These are phyloP conservation scores for Lottia scabra DNA, from an alignment of 2,888 invertebrate species.

Conservation along the genomic window DNA sequence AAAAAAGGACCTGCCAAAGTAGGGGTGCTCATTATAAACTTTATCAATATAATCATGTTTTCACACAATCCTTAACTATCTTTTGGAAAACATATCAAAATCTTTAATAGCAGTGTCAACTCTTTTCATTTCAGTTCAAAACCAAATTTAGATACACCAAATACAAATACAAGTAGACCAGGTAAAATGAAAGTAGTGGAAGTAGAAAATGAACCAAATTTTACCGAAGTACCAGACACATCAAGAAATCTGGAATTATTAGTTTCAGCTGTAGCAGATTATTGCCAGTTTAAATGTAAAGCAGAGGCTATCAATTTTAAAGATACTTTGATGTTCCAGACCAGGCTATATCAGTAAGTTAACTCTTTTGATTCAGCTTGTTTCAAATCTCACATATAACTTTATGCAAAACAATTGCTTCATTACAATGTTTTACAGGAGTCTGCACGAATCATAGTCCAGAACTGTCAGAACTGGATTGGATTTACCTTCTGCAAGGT, in stretches of 20 bases:
- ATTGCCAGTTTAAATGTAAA: conserved; percentile 63
- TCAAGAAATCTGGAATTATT: conserved; percentile 60
- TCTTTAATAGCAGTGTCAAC: background rate
- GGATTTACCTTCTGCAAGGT: too few species aligned
- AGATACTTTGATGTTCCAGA: conserved; percentile 69
- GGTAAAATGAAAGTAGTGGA: conserved; percentile 68
- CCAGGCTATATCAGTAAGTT: conserved; percentile 66
- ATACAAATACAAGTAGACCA: conserved; percentile 43
- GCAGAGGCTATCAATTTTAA: conserved; percentile 62
- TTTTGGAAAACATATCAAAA: background rate
- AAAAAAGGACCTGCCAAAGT: too few species aligned
- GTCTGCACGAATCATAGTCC: too few species aligned
- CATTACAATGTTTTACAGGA: too few species aligned
- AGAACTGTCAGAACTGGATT: too few species aligned
- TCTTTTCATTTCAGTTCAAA: conserved; percentile 25
- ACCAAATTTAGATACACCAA: conserved; percentile 33
- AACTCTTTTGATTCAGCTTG: background rate
- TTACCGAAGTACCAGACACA: conserved; percentile 60
- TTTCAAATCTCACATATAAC: too few species aligned
- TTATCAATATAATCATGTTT: too few species aligned
- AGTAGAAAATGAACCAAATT: conserved; percentile 66
- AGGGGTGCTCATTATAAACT: too few species aligned
- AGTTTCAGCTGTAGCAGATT: conserved; percentile 64
- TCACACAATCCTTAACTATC: background rate
- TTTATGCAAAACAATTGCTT: too few species aligned